Base-by-base conservation (phyloP, 2,113 vertebrate genomes). In the Bungarus multicinctus region DNA sequence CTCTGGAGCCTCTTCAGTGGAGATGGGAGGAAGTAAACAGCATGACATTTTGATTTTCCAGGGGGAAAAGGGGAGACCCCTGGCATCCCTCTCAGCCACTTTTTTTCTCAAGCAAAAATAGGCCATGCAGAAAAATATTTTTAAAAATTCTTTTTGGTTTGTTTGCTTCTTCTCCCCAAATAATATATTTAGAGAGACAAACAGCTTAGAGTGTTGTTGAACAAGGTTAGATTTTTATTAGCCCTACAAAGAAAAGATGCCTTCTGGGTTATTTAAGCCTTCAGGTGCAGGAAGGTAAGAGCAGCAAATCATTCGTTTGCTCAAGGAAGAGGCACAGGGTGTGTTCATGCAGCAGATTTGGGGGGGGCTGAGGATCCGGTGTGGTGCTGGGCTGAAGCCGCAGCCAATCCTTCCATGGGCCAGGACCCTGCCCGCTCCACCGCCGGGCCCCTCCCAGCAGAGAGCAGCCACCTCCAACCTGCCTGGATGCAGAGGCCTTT, bases 51-150 rank as follows among this genome's bases (percentile, higher is more conserved):
- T 92, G 90, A 94, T 95, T 94, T 96, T 47, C 22, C 9, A 92
- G 69, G 85, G 93, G 92, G 90, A 87, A 14, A 57, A 87, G 90
- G 86, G 85, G 45, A 2, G 55, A 12, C 86, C 88, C 74, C 1
- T 1, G 3, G 27, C 86, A 90, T 90, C 52, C 52, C 89, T 85
- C 52, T 0, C 0, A 88, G 90, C 90, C 57, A 30, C 92, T 92
- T 91, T 87, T 87, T 95, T 95, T 57, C 89, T 69, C 69, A 88
- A 30, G 90, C 88, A 20, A 45, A 94, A 94, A 45, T 39, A 47
- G 81, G 64, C 45, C 47, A 0, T 2, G 39, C 20, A 43, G 91
- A 94, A 43, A 86, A 55, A 89, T 85, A 43, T 55, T 93, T 85
- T 60, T 47, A 1, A 12, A 50, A 55, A 94, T 92, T 57, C 47